Evolutionary conservation across 1,140 invertebrate genomes (phyloP), one percentile per base, ranked within the genome.

Genomic region (Drosophila takahashii): DNA sequence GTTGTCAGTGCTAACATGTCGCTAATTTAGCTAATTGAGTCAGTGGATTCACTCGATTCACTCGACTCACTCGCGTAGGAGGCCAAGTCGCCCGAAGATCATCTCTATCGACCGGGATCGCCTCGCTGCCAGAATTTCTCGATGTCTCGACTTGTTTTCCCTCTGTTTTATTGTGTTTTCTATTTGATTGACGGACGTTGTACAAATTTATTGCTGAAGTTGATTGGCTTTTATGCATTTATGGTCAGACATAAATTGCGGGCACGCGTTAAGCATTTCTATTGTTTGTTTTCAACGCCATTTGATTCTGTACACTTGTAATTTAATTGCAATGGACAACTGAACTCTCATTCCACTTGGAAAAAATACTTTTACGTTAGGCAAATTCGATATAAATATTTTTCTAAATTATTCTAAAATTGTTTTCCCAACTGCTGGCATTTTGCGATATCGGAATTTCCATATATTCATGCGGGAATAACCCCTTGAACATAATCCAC

Each of bases 21-120:
- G 60, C 76, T 83, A 83, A 89, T 89, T 80, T 77, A 77, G 60
- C 85, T 84, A 89, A 80, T 84, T 84, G 85, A 80, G 65, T 89
- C 79, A 79, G 53, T 72, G 65, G 48, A 22, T 47, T 81, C 32
- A 34, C 37, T 29, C 18, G 52, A 47, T 39, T 86, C 32, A 29
- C 32, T 29, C 18, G 52, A 47, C 36, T 42, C 11, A 47, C 5
- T n/a, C 36, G 34, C 16, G 8, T 50, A 64, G 51, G 42, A 52
- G 72, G 72, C 53, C 59, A 60, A 70, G 50, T 58, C 18, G 57
- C 52, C 42, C 60, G 74, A 87, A 87, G 81, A 86, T 86, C 83
- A 86, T 67, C 83, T 52, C 53, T 62, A 61, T 29, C 44, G 42
- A n/a, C 11, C 50, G 36, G 59, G 6, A 50, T 61, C 50, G 65